A percentile compares a stretch with the other conserved stretches of the same genome.
Evolutionary conservation across 2,888 invertebrate species (phyloP).

Genomic region (Ectemnius continuus): DNA sequence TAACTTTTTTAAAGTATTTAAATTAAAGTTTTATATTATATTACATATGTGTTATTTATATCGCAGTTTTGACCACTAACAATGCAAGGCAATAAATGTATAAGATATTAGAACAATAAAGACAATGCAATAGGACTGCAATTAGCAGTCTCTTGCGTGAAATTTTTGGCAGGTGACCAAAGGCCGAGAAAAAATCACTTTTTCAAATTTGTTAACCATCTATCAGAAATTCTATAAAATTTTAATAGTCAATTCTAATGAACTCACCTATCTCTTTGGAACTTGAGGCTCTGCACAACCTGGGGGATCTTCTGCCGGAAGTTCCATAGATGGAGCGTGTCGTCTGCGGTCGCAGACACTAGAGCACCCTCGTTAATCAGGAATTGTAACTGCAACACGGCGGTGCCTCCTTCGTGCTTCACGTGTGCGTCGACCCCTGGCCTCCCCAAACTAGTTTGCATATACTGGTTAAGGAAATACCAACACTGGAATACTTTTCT

Average conservation of each 20-base stretch:
- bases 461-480: slow-evolving; percentile 58
- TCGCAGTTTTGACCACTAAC: no score
- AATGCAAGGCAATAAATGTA: no score
- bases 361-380: slow-evolving; percentile 98
- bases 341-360: slow-evolving; percentile 96
- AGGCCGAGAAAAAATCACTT: no score
- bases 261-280: slow-evolving; percentile 94
- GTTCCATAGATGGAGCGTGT: slow-evolving; percentile 98
- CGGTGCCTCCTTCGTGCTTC: slow-evolving; percentile 88
- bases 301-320: slow-evolving; percentile 96
- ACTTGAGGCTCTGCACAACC: slow-evolving; percentile 97
- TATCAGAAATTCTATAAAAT: no score
- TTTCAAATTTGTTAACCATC: no score
- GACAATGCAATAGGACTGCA: no score
- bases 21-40: no score
- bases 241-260: not conserved
- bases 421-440: slow-evolving; percentile 98
- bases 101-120: no score
- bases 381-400: slow-evolving; percentile 95
- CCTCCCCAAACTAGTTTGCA: slow-evolving; percentile 89
- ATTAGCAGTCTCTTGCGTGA: no score
- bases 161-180: no score
- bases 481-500: no score
- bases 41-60: no score
- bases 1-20: slow-evolving; percentile 84